These are phyloP conservation scores for Opisthograptis luteolata DNA, from an alignment of 2,888 invertebrate genomes.

Conservation along the genomic window DNA sequence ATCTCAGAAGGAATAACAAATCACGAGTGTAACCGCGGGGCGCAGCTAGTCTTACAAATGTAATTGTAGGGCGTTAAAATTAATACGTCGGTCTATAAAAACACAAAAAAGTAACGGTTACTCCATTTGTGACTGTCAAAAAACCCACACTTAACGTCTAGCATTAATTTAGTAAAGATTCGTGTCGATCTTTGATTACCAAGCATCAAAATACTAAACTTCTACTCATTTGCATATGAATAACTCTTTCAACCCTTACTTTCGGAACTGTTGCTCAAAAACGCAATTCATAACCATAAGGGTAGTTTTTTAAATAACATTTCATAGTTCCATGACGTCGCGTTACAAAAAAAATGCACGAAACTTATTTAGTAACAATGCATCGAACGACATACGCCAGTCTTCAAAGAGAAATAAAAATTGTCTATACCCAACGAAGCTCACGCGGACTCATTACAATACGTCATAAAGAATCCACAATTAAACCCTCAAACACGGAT, in stretches of 20 bases:
- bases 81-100: not conserved
- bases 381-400: not conserved
- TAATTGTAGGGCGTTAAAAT: too few species aligned
- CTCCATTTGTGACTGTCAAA: not conserved
- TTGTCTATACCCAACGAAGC: conserved; percentile 18
- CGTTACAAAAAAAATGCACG: not conserved
- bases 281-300: conserved; percentile 11
- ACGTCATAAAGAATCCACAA: conserved; percentile 42
- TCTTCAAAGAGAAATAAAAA: not conserved
- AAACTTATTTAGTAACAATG: too few species aligned
- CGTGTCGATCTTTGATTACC: conserved; percentile 22
- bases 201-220: conserved; percentile 7
- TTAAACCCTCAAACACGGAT: conserved; percentile 61
- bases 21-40: too few species aligned
- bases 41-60: too few species aligned
- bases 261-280: conserved; percentile 8
- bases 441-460: conserved; percentile 31
- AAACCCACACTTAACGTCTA: not conserved
- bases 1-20: too few species aligned
- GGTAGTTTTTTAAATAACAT: conserved; percentile 3
- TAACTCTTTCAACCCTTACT: conserved; percentile 20
- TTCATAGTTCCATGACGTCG: not conserved
- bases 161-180: conserved; percentile 12
- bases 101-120: not conserved
- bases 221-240: conserved; percentile 20